phyloP scores from a whole-genome alignment of 2,113 vertebrate species.

The Hyperopisus bebe region DNA sequence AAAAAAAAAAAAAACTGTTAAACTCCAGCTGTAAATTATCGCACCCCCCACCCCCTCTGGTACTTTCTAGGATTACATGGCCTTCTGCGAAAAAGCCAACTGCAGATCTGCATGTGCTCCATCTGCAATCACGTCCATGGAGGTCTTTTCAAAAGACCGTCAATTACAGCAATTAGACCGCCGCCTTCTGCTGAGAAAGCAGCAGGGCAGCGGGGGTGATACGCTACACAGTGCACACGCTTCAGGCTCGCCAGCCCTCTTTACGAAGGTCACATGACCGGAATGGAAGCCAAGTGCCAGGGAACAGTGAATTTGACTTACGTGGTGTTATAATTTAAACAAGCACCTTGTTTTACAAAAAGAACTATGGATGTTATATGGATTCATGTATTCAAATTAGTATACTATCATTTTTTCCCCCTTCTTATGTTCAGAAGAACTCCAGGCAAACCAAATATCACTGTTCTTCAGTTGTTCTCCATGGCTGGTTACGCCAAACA shows the following conservation, averaged over 20 bases:
- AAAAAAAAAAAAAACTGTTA: neutral
- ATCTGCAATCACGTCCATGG: slow-evolving; percentile 34
- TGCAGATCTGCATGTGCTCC: neutral
- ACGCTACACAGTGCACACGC: neutral
- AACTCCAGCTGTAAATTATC: neutral
- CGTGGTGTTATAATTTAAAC: neutral
- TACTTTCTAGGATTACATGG: neutral
- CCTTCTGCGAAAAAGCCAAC: neutral
- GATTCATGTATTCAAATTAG: neutral
- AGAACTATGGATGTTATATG: neutral
- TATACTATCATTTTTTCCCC: neutral
- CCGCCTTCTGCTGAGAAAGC: slow-evolving; percentile 29
- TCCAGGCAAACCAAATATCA: neutral
- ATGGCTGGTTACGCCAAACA: neutral
- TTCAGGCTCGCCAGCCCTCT: neutral
- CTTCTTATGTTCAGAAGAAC: neutral
- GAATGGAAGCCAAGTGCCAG: neutral
- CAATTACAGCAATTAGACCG: slow-evolving; percentile 48
- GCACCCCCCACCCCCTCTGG: neutral
- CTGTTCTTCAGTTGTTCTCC: neutral
- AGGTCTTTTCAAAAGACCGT: slow-evolving; percentile 37
- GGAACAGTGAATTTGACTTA: neutral
- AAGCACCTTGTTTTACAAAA: neutral
- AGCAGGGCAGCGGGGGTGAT: neutral
- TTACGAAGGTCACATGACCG: neutral